Evolutionary conservation across 2,888 invertebrate genomes (phyloP).

Genomic region (Gonocerus acuteangulatus): DNA sequence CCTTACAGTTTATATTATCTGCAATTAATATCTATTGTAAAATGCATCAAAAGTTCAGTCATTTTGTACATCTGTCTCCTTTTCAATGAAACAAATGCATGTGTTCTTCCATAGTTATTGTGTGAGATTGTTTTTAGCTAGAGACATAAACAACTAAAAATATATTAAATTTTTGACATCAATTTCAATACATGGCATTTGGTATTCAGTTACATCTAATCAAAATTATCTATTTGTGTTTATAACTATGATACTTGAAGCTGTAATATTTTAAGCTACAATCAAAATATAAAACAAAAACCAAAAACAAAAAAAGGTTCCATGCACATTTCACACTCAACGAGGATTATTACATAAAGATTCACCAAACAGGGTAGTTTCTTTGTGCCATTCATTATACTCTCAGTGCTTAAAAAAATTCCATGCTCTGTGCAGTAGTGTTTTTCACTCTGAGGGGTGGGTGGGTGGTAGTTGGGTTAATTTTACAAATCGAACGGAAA

Average conservation of each 20-base stretch:
- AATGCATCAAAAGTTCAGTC: too few relatives aligned
- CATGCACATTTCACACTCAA: constrained; percentile 23
- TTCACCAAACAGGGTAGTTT: neutral
- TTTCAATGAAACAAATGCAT: too few relatives aligned
- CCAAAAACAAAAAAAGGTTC: neutral
- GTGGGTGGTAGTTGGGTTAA: too few relatives aligned
- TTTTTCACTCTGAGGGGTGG: neutral
- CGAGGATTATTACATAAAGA: constrained; percentile 8
- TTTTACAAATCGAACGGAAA: neutral
- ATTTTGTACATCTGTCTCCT: too few relatives aligned
- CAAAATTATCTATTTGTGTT: neutral
- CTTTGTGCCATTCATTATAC: constrained; percentile 15
- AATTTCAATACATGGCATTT: neutral
- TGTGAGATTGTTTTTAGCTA: too few relatives aligned
- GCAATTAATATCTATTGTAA: too few relatives aligned
- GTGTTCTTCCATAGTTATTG: too few relatives aligned
- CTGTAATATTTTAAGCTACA: too few relatives aligned
- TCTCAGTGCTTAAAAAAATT: constrained; percentile 12
- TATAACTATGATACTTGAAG: too few relatives aligned
- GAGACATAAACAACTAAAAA: too few relatives aligned
- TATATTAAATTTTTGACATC: too few relatives aligned
- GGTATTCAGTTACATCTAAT: neutral
- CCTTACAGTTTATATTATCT: too few relatives aligned
- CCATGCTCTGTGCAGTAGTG: constrained; percentile 18
- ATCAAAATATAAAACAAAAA: neutral